Evolutionary conservation across 2,797 vertebrate species (phyloP).

Genomic region (Limnodromus scolopaceus): DNA sequence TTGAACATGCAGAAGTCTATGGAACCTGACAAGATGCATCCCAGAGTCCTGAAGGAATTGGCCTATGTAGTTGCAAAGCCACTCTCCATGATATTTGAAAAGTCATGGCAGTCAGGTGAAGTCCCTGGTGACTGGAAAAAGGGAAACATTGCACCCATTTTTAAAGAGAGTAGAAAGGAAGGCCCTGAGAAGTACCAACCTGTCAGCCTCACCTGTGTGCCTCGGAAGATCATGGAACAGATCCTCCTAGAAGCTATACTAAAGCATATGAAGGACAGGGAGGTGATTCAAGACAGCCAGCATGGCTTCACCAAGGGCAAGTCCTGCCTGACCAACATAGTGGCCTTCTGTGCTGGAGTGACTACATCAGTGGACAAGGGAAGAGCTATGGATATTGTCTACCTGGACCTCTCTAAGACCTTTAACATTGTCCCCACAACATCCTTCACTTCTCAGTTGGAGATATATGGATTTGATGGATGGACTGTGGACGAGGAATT

Average conservation of each 20-base stretch:
- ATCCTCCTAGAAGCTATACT: background rate
- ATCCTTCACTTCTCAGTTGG: background rate
- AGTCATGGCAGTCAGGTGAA: background rate
- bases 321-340: background rate
- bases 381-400: background rate
- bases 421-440: background rate
- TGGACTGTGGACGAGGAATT: background rate
- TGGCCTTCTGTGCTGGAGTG: background rate
- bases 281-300: accelerated
- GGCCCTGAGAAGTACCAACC: background rate
- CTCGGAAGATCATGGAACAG: background rate
- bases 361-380: background rate
- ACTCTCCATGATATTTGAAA: background rate
- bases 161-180: background rate
- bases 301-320: background rate
- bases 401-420: background rate
- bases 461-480: background rate
- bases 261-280: background rate
- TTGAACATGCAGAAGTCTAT: background rate
- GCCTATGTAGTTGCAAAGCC: background rate
- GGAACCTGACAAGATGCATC: background rate
- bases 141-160: background rate
- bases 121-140: background rate
- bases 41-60: background rate
- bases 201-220: background rate